Evolutionary conservation across 2,888 invertebrate species (phyloP).

Genomic region (Pachydiplax longipennis): DNA sequence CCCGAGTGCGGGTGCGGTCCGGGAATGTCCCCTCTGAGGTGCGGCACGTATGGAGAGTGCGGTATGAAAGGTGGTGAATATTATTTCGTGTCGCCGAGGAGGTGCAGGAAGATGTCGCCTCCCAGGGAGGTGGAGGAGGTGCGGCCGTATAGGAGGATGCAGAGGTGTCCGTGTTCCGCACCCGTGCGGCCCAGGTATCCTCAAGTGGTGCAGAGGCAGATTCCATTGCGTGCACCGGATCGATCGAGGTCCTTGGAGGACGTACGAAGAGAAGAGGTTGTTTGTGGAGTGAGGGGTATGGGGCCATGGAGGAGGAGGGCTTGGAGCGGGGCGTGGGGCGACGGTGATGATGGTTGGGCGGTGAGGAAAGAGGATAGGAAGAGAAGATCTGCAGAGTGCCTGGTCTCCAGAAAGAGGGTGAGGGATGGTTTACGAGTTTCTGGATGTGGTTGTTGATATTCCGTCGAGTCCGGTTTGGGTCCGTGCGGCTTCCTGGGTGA

Average conservation of each 20-base stretch:
- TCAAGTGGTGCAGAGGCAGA: not conserved
- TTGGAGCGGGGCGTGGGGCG: conserved; percentile 45
- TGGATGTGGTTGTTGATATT: conserved; percentile 7
- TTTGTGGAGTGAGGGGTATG: conserved; percentile 71
- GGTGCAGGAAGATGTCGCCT: conserved; percentile 57
- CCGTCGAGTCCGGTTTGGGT: too few species aligned
- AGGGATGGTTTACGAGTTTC: conserved; percentile 47
- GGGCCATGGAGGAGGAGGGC: conserved; percentile 4
- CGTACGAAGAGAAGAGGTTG: conserved; percentile 71
- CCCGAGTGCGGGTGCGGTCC: not conserved
- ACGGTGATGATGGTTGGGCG: not conserved
- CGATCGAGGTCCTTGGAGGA: conserved; percentile 77
- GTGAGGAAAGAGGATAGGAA: conserved; percentile 14
- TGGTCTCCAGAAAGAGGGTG: conserved; percentile 30
- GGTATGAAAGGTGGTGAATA: conserved; percentile 62
- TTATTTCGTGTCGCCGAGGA: conserved; percentile 75
- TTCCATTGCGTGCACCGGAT: conserved; percentile 64
- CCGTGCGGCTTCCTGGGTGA: not conserved
- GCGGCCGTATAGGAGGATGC: not conserved
- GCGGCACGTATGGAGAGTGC: conserved; percentile 31
- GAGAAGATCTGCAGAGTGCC: conserved; percentile 26
- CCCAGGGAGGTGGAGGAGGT: not conserved
- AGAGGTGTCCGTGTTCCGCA: not conserved
- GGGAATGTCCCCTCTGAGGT: not conserved
- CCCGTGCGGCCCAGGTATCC: not conserved